Evolutionary conservation across 1,140 invertebrate species (phyloP).

Genomic region (Parapsyche elsis): DNA sequence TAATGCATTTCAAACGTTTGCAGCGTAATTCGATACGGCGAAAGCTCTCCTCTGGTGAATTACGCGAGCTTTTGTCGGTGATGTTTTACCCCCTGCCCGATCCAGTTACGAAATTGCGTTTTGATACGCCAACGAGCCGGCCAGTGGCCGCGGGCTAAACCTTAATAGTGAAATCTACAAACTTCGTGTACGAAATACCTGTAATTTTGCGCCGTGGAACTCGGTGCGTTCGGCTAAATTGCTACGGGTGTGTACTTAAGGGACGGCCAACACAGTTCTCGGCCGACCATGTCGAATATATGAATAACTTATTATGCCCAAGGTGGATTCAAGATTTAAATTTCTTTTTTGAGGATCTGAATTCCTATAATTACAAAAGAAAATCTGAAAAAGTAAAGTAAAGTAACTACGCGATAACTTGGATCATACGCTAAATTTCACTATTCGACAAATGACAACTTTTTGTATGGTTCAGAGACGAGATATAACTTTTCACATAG

Average conservation of each 20-base stretch:
- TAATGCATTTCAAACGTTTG: constrained; percentile 13
- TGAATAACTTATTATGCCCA: too few species aligned
- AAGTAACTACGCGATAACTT: too few species aligned
- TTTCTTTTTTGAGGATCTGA: too few species aligned
- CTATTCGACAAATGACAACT: too few species aligned
- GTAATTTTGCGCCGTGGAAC: constrained; percentile 9
- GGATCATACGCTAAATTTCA: too few species aligned
- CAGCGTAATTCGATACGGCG: constrained; percentile 16
- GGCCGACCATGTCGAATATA: too few species aligned
- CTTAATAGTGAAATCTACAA: constrained; percentile 42
- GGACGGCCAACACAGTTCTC: too few species aligned
- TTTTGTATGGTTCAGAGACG: too few species aligned
- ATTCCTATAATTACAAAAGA: too few species aligned
- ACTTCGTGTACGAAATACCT: constrained; percentile 31
- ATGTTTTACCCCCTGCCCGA: constrained; percentile 16
- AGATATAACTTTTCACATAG: too few species aligned
- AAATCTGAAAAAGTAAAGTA: too few species aligned
- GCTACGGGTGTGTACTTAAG: neutral
- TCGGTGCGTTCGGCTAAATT: constrained; percentile 17
- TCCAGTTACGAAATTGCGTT: constrained; percentile 44
- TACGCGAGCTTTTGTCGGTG: constrained; percentile 13
- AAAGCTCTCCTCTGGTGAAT: constrained; percentile 4
- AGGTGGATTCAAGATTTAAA: too few species aligned
- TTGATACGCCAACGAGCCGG: constrained; percentile 23
- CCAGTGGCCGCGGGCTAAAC: constrained; percentile 26